Evolutionary conservation across 2,797 vertebrate species (phyloP).

Genomic region (Pseudochromis fuscus): DNA sequence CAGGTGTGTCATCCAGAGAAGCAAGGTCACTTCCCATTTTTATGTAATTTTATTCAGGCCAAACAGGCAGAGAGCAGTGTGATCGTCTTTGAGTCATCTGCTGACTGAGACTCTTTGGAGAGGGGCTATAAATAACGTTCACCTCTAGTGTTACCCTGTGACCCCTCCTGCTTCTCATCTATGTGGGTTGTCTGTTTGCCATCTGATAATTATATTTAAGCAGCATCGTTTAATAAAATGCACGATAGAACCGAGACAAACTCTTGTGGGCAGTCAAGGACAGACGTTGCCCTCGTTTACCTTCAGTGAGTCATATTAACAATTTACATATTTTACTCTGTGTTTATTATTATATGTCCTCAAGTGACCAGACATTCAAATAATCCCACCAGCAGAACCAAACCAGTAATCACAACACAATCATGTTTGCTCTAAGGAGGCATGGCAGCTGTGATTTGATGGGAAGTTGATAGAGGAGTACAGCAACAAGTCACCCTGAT

Average conservation of each 20-base stretch:
- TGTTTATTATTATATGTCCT: neutral
- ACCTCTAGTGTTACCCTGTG: slow-evolving; percentile 66
- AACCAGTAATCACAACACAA: slow-evolving; percentile 1
- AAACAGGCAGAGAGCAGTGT: slow-evolving; percentile 54
- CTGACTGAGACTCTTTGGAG: slow-evolving; percentile 71
- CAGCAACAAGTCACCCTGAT: neutral
- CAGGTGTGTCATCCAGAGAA: slow-evolving; percentile 38
- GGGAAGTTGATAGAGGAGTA: neutral
- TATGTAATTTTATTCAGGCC: slow-evolving; percentile 54
- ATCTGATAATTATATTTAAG: slow-evolving; percentile 52
- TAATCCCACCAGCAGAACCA: slow-evolving; percentile 13
- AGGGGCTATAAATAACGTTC: slow-evolving; percentile 76
- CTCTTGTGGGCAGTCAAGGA: slow-evolving; percentile 8
- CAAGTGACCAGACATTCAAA: neutral
- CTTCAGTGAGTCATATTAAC: slow-evolving; percentile 11
- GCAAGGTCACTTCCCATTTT: slow-evolving; percentile 61
- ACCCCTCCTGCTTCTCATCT: slow-evolving; percentile 63
- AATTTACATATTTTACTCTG: neutral
- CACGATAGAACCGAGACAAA: slow-evolving; percentile 13
- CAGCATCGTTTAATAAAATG: slow-evolving; percentile 42
- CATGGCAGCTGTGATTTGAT: neutral
- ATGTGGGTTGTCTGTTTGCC: slow-evolving; percentile 33
- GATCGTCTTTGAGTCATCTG: slow-evolving; percentile 74
- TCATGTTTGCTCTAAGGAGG: neutral
- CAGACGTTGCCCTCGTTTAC: neutral